phyloP scores from a whole-genome alignment of 2,797 vertebrate species.

The Petrocephalus schoutedeni region DNA sequence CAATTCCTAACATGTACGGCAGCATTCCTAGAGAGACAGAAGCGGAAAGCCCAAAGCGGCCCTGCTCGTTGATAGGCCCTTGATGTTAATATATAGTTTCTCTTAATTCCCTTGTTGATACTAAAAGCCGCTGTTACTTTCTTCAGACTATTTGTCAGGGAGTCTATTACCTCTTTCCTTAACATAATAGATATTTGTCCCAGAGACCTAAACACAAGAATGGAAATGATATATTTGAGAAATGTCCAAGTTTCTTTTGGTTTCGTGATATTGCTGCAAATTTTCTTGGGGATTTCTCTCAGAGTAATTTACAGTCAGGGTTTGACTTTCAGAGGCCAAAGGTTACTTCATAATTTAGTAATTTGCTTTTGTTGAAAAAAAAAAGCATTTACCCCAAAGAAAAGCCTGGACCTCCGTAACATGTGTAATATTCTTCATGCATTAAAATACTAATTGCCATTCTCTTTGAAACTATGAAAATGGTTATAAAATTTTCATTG shows the following conservation, averaged over 20 bases:
- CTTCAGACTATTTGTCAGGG: not conserved
- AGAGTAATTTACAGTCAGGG: constrained; percentile 22
- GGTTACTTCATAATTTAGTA: constrained; percentile 76
- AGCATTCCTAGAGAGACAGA: not conserved
- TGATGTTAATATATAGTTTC: not conserved
- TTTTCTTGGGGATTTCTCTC: not conserved
- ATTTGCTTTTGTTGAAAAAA: constrained; percentile 46
- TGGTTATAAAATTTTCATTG: constrained; percentile 82
- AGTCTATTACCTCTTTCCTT: not conserved
- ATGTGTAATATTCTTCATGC: constrained; percentile 59
- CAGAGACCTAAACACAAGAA: not conserved
- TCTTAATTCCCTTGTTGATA: not conserved
- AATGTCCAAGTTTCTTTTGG: not conserved
- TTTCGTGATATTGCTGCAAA: not conserved
- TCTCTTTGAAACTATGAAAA: constrained; percentile 77
- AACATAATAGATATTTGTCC: not conserved
- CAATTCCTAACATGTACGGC: not conserved
- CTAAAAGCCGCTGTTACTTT: not conserved
- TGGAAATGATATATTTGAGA: not conserved
- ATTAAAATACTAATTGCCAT: constrained; percentile 61
- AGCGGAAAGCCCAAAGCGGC: not conserved
- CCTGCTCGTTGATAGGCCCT: not conserved
- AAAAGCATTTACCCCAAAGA: constrained; percentile 47
- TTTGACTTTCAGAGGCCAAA: constrained; percentile 51
- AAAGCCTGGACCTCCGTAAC: constrained; percentile 64